phyloP scores from a whole-genome alignment of 2,888 invertebrate species.

The Lypha dubia region DNA sequence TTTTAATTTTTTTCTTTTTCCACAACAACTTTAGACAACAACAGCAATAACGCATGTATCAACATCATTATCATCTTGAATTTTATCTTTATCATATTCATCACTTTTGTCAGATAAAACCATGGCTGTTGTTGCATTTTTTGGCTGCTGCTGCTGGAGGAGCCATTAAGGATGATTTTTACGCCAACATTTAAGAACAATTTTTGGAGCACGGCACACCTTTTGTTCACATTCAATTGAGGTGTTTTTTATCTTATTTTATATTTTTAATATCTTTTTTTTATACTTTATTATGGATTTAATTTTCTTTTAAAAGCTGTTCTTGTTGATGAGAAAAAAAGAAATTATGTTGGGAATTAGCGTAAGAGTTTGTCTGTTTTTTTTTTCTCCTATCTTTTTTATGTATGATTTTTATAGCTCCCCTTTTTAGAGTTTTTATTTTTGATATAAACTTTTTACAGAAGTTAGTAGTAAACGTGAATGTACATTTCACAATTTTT shows the following conservation, averaged over 20 bases:
- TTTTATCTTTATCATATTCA: slow-evolving; percentile 47
- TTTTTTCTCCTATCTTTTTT: slow-evolving; percentile 17
- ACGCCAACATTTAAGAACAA: slow-evolving; percentile 64
- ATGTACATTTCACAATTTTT: slow-evolving; percentile 29
- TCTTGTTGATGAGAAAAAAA: slow-evolving; percentile 1
- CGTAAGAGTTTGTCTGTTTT: slow-evolving; percentile 8
- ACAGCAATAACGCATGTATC: slow-evolving; percentile 22
- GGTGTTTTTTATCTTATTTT: slow-evolving; percentile 41
- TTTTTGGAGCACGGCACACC: slow-evolving; percentile 57
- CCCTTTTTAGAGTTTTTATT: slow-evolving; percentile 7
- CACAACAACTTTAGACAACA: slow-evolving; percentile 3
- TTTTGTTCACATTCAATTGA: slow-evolving; percentile 55
- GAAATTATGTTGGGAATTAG: slow-evolving; percentile 1
- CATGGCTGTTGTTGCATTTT: background rate
- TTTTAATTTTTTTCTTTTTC: slow-evolving; percentile 1
- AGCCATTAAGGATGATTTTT: slow-evolving; percentile 19
- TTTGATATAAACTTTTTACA: slow-evolving; percentile 45
- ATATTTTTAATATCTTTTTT: background rate
- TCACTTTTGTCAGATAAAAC: background rate
- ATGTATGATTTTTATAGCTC: slow-evolving; percentile 9
- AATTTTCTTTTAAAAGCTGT: slow-evolving; percentile 27
- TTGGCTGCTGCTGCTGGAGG: slow-evolving; percentile 2
- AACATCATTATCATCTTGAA: slow-evolving; percentile 36
- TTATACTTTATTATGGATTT: slow-evolving; percentile 24
- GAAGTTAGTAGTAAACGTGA: slow-evolving; percentile 4